These are phyloP conservation scores for Drosophila affinis DNA, from an alignment of 2,888 invertebrate genomes.

Conservation along the genomic window DNA sequence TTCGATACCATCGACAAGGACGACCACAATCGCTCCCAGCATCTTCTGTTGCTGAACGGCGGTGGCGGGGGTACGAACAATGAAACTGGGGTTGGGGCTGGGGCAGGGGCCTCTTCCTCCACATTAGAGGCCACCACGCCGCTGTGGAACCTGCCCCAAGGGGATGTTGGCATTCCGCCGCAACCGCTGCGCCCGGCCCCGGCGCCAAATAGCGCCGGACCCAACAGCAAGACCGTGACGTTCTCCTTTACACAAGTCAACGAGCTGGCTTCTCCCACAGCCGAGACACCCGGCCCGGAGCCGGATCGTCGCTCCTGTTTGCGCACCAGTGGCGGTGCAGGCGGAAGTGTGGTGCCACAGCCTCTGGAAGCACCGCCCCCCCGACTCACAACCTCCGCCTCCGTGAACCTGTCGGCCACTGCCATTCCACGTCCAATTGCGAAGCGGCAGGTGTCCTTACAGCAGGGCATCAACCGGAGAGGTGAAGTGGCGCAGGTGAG, in stretches of 20 bases:
- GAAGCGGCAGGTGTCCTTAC: conserved; percentile 80
- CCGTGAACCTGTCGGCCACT: conserved; percentile 63
- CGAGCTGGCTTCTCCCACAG: conserved; percentile 37
- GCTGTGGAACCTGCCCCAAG: conserved; percentile 82
- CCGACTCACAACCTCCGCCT: conserved; percentile 64
- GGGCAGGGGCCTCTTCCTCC: not conserved
- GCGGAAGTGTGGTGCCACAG: conserved; percentile 54
- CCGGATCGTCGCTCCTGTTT: conserved; percentile 58
- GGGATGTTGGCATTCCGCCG: conserved; percentile 85
- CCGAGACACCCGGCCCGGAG: conserved; percentile 17
- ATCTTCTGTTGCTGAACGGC: conserved; percentile 37
- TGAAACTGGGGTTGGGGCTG: not conserved
- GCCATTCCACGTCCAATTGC: conserved; percentile 82
- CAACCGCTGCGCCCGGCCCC: conserved; percentile 88
- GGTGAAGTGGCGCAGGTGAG: conserved; percentile 8
- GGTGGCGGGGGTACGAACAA: conserved; percentile 1
- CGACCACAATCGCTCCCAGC: conserved; percentile 79
- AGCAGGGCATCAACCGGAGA: conserved; percentile 63
- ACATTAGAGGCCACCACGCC: conserved; percentile 71
- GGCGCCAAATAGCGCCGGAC: conserved; percentile 69
- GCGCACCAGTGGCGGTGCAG: conserved; percentile 21
- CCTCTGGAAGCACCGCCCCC: conserved; percentile 76
- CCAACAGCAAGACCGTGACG: conserved; percentile 74
- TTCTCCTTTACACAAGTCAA: conserved; percentile 73
- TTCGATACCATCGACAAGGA: conserved; percentile 87